phyloP scores from a whole-genome alignment of 2,888 invertebrate species.

The Ethmia dodecea region DNA sequence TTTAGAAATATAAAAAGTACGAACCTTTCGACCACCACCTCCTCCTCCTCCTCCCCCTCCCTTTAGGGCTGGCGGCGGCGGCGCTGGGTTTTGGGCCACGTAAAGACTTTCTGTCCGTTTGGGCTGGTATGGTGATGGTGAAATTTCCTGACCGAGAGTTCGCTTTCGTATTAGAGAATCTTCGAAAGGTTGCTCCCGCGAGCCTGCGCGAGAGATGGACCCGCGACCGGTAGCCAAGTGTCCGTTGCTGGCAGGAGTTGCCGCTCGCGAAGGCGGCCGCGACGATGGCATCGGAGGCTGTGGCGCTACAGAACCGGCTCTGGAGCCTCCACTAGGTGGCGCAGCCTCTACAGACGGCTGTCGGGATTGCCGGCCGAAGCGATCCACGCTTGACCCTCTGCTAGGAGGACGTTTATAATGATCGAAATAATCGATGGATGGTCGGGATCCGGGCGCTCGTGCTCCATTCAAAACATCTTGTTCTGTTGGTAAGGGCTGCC shows the following conservation, averaged over 20 bases:
- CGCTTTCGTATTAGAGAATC: conserved; percentile 88
- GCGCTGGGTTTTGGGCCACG: conserved; percentile 71
- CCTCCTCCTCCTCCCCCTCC: conserved; percentile 59
- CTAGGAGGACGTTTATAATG: conserved; percentile 96
- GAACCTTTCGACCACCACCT: conserved; percentile 60
- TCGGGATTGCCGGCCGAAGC: conserved; percentile 86
- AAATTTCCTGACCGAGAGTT: conserved; percentile 91
- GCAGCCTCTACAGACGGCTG: conserved; percentile 88
- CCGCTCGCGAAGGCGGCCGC: conserved; percentile 71
- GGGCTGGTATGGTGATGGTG: conserved; percentile 91
- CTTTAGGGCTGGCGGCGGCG: conserved; percentile 60
- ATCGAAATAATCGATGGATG: conserved; percentile 94
- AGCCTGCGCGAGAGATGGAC: conserved; percentile 70
- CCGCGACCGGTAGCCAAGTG: conserved; percentile 79
- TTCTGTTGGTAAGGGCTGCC: conserved; percentile 45
- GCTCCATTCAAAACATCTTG: conserved; percentile 53
- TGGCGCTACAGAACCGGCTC: conserved; percentile 87
- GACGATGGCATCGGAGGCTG: conserved; percentile 79
- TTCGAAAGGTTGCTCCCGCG: conserved; percentile 84
- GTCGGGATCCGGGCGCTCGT: conserved; percentile 45
- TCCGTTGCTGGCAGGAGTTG: conserved; percentile 79
- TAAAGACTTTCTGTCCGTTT: conserved; percentile 95
- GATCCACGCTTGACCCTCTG: conserved; percentile 90
- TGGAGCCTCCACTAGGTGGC: conserved; percentile 69
- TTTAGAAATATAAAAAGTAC: too few relatives aligned